Conservation (phyloP, 2,797 vertebrate genomes). For the Pyrocephalus nanus region DNA sequence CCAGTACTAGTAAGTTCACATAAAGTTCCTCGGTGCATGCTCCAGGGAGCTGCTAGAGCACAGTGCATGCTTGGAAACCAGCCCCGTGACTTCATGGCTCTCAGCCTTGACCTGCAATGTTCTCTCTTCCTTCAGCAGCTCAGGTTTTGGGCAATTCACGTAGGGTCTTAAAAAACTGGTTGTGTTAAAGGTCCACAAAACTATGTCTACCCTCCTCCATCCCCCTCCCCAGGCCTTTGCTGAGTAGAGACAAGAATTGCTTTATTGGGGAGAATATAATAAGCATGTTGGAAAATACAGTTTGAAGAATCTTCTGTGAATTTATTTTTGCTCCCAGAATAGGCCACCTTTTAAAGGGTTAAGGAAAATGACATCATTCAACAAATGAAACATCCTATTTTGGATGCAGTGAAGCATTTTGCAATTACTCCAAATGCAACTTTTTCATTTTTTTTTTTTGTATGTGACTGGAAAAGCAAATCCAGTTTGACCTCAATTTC, state of each 20-base stretch:
- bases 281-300: fast-evolving
- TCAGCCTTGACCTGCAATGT: not conserved
- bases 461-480: constrained; percentile 1
- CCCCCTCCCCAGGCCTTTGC: not conserved
- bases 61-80: not conserved
- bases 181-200: not conserved
- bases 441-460: not conserved
- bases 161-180: not conserved
- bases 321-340: not conserved
- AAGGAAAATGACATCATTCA: not conserved
- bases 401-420: constrained; percentile 7
- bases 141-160: not conserved
- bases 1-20: not conserved
- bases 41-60: not conserved
- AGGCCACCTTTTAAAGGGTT: not conserved
- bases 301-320: not conserved
- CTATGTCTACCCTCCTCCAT: not conserved
- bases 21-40: not conserved
- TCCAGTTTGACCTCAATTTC: not conserved
- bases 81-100: not conserved
- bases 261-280: not conserved
- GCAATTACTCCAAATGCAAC: not conserved
- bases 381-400: not conserved
- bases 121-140: not conserved
- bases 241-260: not conserved